Evolutionary conservation across 92 coral and sea anemone species (phyloP).

Genomic region (Porites lobata): DNA sequence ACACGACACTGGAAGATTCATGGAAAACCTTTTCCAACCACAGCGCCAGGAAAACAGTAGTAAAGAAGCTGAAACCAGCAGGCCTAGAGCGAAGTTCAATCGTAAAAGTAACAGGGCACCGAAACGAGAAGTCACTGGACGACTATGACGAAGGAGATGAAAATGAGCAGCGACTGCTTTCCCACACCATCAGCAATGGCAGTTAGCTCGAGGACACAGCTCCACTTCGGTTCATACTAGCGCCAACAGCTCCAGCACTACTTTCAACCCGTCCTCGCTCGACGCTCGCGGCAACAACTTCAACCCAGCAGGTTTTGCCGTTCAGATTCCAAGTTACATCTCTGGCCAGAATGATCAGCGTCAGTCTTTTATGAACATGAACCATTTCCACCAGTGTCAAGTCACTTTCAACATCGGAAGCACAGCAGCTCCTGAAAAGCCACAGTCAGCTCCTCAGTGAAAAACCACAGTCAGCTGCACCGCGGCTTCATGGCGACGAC

Average conservation of each 20-base stretch:
- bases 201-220: too few species aligned
- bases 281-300: background rate
- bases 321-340: conserved; percentile 4
- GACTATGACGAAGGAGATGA: conserved; percentile 56
- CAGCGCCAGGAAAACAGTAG: conserved; percentile 47
- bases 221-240: too few species aligned
- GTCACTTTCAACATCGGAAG: conserved; percentile 12
- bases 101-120: conserved; percentile 61
- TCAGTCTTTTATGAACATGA: conserved; percentile 23
- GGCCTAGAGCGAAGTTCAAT: conserved; percentile 55
- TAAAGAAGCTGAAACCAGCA: conserved; percentile 45
- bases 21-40: conserved; percentile 48
- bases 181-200: conserved; percentile 9
- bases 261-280: background rate
- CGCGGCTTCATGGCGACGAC: too few species aligned
- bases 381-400: conserved; percentile 11
- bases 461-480: too few species aligned
- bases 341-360: conserved; percentile 33
- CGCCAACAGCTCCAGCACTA: background rate
- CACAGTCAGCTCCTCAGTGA: background rate
- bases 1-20: conserved; percentile 31
- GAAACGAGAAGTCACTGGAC: conserved; percentile 37
- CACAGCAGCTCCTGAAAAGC: background rate
- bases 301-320: background rate
- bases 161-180: conserved; percentile 43